These are phyloP conservation scores for Cyprinus carpio DNA, from an alignment of 2,113 vertebrate genomes.

Conservation along the genomic window DNA sequence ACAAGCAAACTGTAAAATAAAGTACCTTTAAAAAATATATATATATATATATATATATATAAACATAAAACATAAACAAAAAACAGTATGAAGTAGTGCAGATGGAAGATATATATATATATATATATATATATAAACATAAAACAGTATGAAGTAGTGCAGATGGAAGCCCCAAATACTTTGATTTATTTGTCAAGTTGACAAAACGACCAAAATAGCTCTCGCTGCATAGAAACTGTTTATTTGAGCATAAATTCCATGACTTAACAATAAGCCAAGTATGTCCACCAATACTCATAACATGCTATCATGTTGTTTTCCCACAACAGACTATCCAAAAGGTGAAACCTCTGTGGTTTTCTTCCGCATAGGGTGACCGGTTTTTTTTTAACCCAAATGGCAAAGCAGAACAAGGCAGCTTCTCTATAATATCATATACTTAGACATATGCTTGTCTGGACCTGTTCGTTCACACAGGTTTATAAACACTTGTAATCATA, in stretches of 20 bases:
- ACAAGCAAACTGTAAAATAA: no score
- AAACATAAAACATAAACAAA: no score
- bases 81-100: no score
- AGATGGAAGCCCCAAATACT: not conserved
- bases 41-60: no score
- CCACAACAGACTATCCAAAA: not conserved
- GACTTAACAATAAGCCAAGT: no score
- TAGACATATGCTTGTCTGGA: not conserved
- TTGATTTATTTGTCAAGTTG: not conserved
- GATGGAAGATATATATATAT: no score
- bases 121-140: no score
- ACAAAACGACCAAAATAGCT: not conserved
- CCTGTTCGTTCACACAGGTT: conserved; percentile 14
- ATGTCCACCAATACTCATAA: no score
- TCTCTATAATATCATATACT: not conserved
- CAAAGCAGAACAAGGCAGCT: not conserved
- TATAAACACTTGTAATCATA: not conserved
- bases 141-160: not conserved
- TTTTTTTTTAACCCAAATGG: not conserved
- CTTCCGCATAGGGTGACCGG: not conserved
- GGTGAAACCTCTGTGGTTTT: not conserved
- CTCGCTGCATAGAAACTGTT: not conserved
- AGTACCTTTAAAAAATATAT: no score
- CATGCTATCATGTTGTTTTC: no score
- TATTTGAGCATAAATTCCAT: not conserved